Conservation (phyloP, 2,888 invertebrate genomes). For the Pilophorus perplexus region DNA sequence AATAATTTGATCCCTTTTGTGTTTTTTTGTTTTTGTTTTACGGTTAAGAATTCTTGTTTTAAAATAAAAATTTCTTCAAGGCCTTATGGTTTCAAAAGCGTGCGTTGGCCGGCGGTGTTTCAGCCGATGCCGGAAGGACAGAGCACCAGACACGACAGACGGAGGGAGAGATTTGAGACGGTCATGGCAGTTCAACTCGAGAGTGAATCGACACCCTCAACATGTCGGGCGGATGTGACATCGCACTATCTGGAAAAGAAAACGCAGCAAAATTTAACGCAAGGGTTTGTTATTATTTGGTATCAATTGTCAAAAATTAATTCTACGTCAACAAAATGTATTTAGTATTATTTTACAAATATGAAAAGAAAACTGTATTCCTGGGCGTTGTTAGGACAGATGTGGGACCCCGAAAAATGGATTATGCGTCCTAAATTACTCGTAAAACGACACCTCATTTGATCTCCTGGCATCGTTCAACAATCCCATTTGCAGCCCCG, state of each 20-base stretch:
- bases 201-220: neutral
- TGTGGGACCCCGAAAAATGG: too few species aligned
- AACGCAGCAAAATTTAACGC: too few species aligned
- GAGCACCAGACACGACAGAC: conserved; percentile 1
- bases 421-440: too few species aligned
- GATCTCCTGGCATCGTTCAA: too few species aligned
- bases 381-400: too few species aligned
- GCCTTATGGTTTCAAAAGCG: neutral
- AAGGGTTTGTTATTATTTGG: too few species aligned
- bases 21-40: conserved; percentile 11
- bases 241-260: neutral
- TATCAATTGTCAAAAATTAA: too few species aligned
- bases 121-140: conserved; percentile 23
- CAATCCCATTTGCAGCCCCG: too few species aligned
- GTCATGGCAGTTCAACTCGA: neutral
- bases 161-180: too few species aligned
- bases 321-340: too few species aligned
- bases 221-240: neutral
- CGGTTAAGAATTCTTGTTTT: neutral
- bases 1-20: conserved; percentile 30
- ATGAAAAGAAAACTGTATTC: neutral
- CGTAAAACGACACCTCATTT: too few species aligned
- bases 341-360: neutral
- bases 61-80: conserved; percentile 7
- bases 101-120: neutral